Base-by-base conservation (phyloP, 2,888 invertebrate species). In the Eubasilissa splendida region DNA sequence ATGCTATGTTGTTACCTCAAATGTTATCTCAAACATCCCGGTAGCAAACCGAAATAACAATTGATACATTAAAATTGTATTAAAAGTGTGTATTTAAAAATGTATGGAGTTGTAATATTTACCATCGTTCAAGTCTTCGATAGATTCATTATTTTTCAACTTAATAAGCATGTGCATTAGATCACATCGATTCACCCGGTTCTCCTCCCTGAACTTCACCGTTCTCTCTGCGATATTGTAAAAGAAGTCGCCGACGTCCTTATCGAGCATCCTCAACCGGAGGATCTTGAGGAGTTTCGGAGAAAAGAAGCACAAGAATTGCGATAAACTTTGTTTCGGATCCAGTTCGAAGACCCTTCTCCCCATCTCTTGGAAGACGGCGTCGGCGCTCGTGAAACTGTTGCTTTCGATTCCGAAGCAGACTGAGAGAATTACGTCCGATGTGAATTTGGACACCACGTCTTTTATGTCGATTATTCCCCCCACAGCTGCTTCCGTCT, bases 141-240 rank as follows among this genome's bases (percentile, higher is more conserved):
- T 58, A 0, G 50, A 54, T 56, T 56, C 63, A 53, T 75, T 87
- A 84, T 90, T 89, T 84, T 88, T 90, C 82, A 92, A 85, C 63
- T 91, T 89, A 63, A 92, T 91, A 8, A 92, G 86, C 3, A 91
- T 87, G 85, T 92, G 91, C 79, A 92, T 85, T 85, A 91, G 91
- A 85, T 92, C 92, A 80, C 90, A 89, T 68, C 91, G 86, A 58
- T 87, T 87, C 77, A 88, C 86, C 9, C 85, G 85, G 84, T 89
- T 85, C 65, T 86, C 86, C 80, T 87, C 84, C 1, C 91, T 86
- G 82, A 88, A 88, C 31, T 87, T 86, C 2, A 90, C 89, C 0
- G 88, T 89, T 2, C 90, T 88, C 4, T 85, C 87, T 0, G 91
- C 90, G 0, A 89, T 87, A 0, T 86, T 85, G 65, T 86, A 87